Conservation (phyloP, 2,888 invertebrate species). For the Leistus spinibarbis region DNA sequence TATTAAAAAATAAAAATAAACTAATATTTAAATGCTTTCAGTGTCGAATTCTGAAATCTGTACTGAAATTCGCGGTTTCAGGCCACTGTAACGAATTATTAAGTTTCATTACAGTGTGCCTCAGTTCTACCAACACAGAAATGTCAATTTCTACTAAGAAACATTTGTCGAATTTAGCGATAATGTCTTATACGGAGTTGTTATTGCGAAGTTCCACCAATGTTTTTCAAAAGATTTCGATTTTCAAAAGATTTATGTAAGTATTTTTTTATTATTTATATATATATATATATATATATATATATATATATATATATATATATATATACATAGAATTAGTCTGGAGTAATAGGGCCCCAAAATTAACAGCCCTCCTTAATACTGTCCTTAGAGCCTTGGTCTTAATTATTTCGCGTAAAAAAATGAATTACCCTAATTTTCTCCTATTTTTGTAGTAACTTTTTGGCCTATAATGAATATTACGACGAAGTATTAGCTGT, state of each 20-base stretch:
- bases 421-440: background rate
- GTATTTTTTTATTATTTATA: conserved; percentile 42
- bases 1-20: background rate
- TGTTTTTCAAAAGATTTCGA: conserved; percentile 48
- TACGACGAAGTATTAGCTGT: conserved; percentile 70
- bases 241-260: conserved; percentile 62
- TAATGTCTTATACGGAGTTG: conserved; percentile 69
- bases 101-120: conserved; percentile 64
- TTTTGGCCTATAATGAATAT: conserved; percentile 65
- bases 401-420: background rate
- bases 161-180: conserved; percentile 69
- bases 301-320: no score
- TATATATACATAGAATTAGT: no score
- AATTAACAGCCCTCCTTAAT: no score
- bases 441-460: conserved; percentile 56
- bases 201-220: conserved; percentile 55
- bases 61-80: conserved; percentile 66
- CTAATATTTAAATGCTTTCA: conserved; percentile 46
- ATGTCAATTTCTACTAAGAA: conserved; percentile 66
- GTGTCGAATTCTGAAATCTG: conserved; percentile 55
- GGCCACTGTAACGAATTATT: conserved; percentile 67
- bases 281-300: no score
- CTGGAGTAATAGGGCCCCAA: no score
- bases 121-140: conserved; percentile 61
- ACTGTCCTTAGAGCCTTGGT: background rate